These are phyloP conservation scores for Agrotis clavis DNA, from an alignment of 2,888 invertebrate species.

Conservation along the genomic window DNA sequence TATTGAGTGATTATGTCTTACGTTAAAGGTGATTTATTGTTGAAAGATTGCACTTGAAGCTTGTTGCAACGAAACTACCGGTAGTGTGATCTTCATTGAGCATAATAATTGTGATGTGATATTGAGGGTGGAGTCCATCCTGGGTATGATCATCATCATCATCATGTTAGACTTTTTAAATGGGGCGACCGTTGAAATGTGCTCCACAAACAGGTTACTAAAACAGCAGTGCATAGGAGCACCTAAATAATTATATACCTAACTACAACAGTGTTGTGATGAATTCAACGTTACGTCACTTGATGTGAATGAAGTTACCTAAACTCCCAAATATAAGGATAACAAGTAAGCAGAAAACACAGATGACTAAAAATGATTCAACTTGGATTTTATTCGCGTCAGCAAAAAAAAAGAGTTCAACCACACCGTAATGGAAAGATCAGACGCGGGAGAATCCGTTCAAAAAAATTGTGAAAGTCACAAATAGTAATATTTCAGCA, in stretches of 20 bases:
- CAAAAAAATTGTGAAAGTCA: conserved; percentile 12
- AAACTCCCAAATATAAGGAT: conserved; percentile 15
- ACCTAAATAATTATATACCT: too few species aligned
- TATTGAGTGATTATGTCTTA: conserved; percentile 36
- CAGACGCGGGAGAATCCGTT: neutral
- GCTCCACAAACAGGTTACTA: too few species aligned
- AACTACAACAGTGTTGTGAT: too few species aligned
- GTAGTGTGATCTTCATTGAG: conserved; percentile 1
- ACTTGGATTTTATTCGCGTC: neutral
- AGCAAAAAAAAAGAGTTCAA: neutral
- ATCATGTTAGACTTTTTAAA: too few species aligned
- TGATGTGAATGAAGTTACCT: neutral
- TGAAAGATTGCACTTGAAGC: conserved; percentile 10
- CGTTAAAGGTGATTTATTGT: conserved; percentile 43
- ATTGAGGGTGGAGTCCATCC: neutral
- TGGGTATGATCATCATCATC: too few species aligned
- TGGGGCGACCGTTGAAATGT: too few species aligned
- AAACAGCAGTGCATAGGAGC: too few species aligned
- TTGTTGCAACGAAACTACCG: conserved; percentile 8
- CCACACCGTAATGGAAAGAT: neutral
- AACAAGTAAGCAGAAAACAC: neutral
- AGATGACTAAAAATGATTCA: conserved; percentile 22
- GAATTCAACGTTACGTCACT: neutral
- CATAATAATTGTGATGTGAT: neutral
- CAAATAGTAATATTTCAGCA: neutral